Evolutionary conservation across 2,797 vertebrate genomes (phyloP).

Genomic region (Malacoraja senta): DNA sequence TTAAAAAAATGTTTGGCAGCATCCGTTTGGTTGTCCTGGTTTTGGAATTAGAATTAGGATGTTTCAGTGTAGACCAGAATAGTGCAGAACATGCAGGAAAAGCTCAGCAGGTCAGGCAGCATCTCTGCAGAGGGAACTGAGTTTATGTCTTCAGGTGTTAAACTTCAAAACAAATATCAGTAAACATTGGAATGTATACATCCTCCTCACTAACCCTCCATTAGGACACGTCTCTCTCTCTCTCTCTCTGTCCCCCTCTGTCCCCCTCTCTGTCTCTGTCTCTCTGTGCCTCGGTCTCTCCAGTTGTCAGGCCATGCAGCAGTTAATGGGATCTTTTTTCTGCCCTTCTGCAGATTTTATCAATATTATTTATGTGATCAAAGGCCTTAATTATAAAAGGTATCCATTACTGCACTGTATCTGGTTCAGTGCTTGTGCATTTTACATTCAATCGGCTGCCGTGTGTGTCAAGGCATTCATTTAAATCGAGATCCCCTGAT

Average conservation of each 20-base stretch:
- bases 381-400: background rate
- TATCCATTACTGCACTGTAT: background rate
- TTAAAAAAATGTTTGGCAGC: background rate
- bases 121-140: no score
- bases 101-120: no score
- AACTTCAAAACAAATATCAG: no score
- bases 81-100: no score
- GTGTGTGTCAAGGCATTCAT: background rate
- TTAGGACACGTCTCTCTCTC: background rate
- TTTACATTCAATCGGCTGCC: no score
- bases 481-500: background rate
- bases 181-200: background rate
- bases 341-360: background rate
- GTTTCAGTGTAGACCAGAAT: no score
- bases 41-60: background rate
- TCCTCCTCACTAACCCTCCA: background rate
- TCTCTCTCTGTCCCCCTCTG: no score
- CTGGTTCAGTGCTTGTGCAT: background rate
- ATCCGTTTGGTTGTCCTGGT: background rate
- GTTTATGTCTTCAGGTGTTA: no score
- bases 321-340: background rate
- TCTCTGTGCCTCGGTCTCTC: no score
- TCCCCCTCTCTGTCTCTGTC: no score
- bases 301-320: background rate
- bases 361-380: background rate